Evolutionary conservation across 1,140 invertebrate genomes (phyloP), one percentile per base, ranked within the genome.

Genomic region (Temnothorax nylanderi): DNA sequence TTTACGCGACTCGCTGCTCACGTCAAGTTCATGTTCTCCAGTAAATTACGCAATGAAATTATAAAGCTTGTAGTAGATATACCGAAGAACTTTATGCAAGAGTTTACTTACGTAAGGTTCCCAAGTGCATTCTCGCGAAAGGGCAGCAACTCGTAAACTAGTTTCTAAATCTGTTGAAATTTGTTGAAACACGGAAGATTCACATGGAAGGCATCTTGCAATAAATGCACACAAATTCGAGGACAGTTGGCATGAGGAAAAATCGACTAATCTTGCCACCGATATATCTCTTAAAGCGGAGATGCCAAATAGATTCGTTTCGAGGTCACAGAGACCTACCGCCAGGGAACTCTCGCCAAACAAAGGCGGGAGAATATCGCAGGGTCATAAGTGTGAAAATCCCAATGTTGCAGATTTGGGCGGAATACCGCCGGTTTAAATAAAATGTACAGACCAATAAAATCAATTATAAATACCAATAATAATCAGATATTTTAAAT

Each of bases 161-260:
- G 69, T 51, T 84, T 60, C 41, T 56, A 56, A 75, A 75, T 74
- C 41, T 74, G 80, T 75, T 74, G 26, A 47, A 74, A 44, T 60
- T 58, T 60, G 26, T 71, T 56, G 78, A 81, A 81, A 74, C 26
- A 47, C n/a, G 18, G n/a, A 34, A 21, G 54, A 81, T 74, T 58
- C 47, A 32, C 32, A 47, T 41, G 41, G 2, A 10, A 56, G 18
- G 32, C 26, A 21, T 58, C 51, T 34, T 26, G 67, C 10, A 44
- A 58, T 54, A 18, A 60, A 60, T 7, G 32, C 74, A 54, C 62
- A 26, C 47, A 34, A 80, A 60, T 49, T 74, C 32, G 69, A 49
- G 41, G n/a, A 75, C 32, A 84, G 80, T 47, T 75, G 69, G n/a
- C 51, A 81, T 26, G 41, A 82, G 13, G 80, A 82, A 72, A 84